Evolutionary conservation across 2,113 vertebrate species (phyloP).

Genomic region (Eurypyga helias): DNA sequence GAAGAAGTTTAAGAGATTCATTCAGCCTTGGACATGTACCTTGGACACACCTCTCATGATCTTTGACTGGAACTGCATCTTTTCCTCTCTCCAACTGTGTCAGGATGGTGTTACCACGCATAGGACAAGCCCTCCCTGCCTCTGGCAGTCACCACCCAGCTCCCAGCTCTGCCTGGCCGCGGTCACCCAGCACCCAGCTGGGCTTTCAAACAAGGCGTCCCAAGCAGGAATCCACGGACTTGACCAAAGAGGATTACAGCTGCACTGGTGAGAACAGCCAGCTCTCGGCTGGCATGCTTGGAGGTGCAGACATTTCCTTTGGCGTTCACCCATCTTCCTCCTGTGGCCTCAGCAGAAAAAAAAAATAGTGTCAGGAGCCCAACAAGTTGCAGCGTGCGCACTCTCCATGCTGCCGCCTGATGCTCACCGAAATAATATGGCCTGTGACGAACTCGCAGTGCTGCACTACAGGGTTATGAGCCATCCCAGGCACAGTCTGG

Average conservation of each 20-base stretch:
- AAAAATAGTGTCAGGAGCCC: neutral
- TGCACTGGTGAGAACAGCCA: neutral
- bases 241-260: neutral
- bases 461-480: neutral
- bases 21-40: neutral
- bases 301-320: neutral
- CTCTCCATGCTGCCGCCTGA: accelerated
- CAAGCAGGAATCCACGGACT: neutral
- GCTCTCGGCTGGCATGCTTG: neutral
- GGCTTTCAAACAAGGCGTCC: neutral
- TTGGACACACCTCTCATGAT: neutral
- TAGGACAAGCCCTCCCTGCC: neutral
- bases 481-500: neutral
- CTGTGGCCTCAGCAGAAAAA: neutral
- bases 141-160: neutral
- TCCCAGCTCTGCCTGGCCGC: neutral
- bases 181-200: neutral
- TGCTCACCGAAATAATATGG: neutral
- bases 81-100: neutral
- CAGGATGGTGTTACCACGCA: accelerated
- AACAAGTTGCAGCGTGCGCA: neutral
- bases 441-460: too few species aligned
- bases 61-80: neutral
- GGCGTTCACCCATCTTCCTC: neutral
- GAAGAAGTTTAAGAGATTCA: neutral